Base-by-base conservation (phyloP, 2,113 vertebrate genomes). In the Tonatia bakeri region DNA sequence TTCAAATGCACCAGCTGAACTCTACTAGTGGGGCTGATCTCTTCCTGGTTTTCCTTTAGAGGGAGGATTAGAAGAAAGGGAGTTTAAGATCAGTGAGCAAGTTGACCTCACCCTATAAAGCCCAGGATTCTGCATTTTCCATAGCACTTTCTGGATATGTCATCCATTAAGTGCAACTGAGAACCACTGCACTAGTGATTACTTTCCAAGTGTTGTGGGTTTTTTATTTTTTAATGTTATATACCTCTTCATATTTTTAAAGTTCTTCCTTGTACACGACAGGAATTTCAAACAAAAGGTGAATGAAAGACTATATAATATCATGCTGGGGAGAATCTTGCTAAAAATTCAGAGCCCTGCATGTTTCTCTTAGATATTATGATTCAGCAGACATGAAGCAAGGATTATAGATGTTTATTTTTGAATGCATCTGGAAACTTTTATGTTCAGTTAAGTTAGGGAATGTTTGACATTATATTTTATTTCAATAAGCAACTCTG, bases 11-110 rank as follows among this genome's bases (percentile, higher is more conserved):
- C 20, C 36, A 54, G 20, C 12, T 40, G 8, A 10, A 38, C 10
- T 52, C n/a, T 9, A 22, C 5, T 31, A 24, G 4, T 5, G 1
- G 9, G 33, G 14, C 22, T 0, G 0, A n/a, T 59, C 17, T 87
- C 1, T 50, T 75, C 43, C n/a, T 64, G n/a, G 0, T 69, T 9
- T 45, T 79, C 14, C 17, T 77, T 72, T 12, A 65, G 47, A 94
- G 11, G 70, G 6, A 79, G 7, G 4, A 24, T 4, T 75, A 54
- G 8, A 61, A 43, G 26, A 61, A 69, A 91, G 11, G 7, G 20
- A 73, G 4, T 61, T 64, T 33, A 65, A 87, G 11, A 36, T 59
- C 6, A 83, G 16, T 10, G 22, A 17, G 33, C 16, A 79, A 36
- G 5, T 38, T 80, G 22, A 19, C 16, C 9, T 70, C 7, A 47